Evolutionary conservation across 30 jellyfish, hydroid and myxozoan genomes (phyloP).

Genomic region (Turritopsis dohrnii): DNA sequence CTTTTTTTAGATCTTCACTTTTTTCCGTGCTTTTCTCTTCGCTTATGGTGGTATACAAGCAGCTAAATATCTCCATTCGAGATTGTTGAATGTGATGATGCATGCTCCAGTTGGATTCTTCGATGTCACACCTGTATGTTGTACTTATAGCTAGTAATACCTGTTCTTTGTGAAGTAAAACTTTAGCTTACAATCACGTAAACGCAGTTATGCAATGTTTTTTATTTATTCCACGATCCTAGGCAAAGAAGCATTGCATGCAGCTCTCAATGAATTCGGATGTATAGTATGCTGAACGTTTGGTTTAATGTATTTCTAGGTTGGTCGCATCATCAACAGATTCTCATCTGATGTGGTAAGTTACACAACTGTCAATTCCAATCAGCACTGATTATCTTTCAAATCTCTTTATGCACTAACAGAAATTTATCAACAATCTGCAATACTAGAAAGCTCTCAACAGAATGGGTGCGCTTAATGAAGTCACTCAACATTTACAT

Average conservation of each 20-base stretch:
- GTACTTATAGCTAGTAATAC: neutral
- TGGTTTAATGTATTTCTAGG: conserved; percentile 15
- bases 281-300: neutral
- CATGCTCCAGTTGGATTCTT: conserved; percentile 66
- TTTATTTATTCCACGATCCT: too few relatives aligned
- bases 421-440: too few relatives aligned
- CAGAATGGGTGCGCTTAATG: too few relatives aligned
- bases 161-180: too few relatives aligned
- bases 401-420: too few relatives aligned
- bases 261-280: neutral
- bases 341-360: conserved; percentile 86
- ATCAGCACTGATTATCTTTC: too few relatives aligned
- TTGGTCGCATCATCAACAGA: conserved; percentile 83
- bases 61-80: conserved; percentile 66
- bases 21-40: conserved; percentile 88
- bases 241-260: too few relatives aligned
- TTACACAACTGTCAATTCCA: too few relatives aligned
- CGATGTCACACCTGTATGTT: conserved; percentile 93
- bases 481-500: too few relatives aligned
- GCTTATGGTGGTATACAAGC: conserved; percentile 98
- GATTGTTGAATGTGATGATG: conserved; percentile 47
- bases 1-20: conserved; percentile 66
- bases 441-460: too few relatives aligned
- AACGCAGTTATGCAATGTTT: too few relatives aligned
- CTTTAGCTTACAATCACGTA: too few relatives aligned